A percentile compares a stretch with the other conserved stretches of the same genome.
These are phyloP conservation scores for Anthrax anthrax DNA, from an alignment of 2,888 invertebrate genomes.

Conservation along the genomic window DNA sequence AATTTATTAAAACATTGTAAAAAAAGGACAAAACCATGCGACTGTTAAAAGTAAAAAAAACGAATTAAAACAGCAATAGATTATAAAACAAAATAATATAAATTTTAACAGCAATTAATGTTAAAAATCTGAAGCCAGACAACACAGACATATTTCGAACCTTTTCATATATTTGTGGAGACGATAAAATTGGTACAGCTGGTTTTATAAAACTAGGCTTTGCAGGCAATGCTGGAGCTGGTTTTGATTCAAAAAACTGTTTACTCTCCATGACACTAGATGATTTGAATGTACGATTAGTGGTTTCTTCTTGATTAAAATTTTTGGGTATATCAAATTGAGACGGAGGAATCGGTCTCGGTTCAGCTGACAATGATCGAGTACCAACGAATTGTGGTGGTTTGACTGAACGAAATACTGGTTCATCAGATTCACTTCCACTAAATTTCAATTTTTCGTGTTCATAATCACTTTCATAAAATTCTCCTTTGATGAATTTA, in stretches of 20 bases:
- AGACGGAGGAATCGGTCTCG: slow-evolving; percentile 40
- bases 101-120: background rate
- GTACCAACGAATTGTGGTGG: slow-evolving; percentile 34
- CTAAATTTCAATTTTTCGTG: slow-evolving; percentile 53
- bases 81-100: background rate
- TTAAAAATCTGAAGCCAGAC: background rate
- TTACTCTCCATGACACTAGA: slow-evolving; percentile 20
- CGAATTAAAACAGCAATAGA: background rate
- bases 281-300: slow-evolving; percentile 28
- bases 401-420: slow-evolving; percentile 39
- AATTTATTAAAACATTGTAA: too few relatives aligned
- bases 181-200: slow-evolving; percentile 17
- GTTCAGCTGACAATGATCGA: slow-evolving; percentile 41
- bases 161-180: slow-evolving; percentile 24
- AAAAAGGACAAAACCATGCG: background rate
- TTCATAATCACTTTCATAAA: slow-evolving; percentile 52
- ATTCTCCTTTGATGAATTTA: slow-evolving; percentile 41
- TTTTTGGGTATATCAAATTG: slow-evolving; percentile 32
- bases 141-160: slow-evolving; percentile 19
- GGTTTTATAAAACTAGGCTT: slow-evolving; percentile 13
- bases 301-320: slow-evolving; percentile 48
- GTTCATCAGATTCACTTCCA: slow-evolving; percentile 50
- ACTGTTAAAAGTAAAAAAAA: too few relatives aligned
- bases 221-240: slow-evolving; percentile 6
- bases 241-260: slow-evolving; percentile 18